Conservation (phyloP, 2,888 invertebrate species). For the Cheilosia urbana region DNA sequence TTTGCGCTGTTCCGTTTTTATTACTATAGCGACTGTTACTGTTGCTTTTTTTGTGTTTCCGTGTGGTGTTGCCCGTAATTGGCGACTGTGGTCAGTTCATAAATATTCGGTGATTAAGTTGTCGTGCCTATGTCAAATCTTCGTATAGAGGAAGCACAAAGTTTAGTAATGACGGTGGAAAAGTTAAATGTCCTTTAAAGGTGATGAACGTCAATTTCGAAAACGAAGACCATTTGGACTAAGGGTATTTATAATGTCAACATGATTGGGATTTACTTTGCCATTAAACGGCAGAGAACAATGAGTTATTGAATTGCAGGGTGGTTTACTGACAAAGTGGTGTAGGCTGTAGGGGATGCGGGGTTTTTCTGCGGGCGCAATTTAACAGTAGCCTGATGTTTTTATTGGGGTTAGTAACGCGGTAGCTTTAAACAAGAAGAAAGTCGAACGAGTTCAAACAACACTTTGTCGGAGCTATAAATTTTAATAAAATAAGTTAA, state of each 20-base stretch:
- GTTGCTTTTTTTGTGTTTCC: slow-evolving; percentile 11
- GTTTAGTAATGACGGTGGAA: slow-evolving; percentile 43
- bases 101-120: slow-evolving; percentile 73
- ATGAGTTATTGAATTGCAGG: neutral
- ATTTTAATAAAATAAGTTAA: no score
- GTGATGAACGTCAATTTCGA: slow-evolving; percentile 43
- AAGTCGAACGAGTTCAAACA: no score
- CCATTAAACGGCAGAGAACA: neutral
- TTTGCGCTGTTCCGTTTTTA: slow-evolving; percentile 55
- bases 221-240: neutral
- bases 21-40: slow-evolving; percentile 14
- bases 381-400: no score
- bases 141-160: slow-evolving; percentile 49
- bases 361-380: no score
- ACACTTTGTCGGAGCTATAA: no score
- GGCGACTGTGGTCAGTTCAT: slow-evolving; percentile 69
- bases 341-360: no score
- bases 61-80: slow-evolving; percentile 57
- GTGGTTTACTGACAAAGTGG: slow-evolving; percentile 23
- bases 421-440: no score
- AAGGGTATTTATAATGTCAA: slow-evolving; percentile 17
- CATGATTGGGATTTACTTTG: slow-evolving; percentile 23
- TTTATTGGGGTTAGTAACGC: no score
- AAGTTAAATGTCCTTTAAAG: slow-evolving; percentile 33
- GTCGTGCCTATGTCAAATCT: slow-evolving; percentile 73